Conservation (phyloP, 2,113 vertebrate genomes). For the Falco punctatus region DNA sequence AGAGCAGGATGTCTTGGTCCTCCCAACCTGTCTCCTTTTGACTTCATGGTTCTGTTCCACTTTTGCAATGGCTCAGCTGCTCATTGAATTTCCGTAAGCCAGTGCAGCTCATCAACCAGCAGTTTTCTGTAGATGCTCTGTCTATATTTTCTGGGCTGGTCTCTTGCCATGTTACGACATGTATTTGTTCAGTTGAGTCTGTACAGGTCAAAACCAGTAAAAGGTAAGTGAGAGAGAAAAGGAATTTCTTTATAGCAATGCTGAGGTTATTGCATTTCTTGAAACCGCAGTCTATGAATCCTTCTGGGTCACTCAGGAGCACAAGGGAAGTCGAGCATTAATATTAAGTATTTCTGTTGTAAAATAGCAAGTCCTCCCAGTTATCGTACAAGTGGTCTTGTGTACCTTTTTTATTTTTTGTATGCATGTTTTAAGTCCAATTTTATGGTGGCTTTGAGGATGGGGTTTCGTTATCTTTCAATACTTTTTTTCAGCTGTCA, state of each 20-base stretch:
- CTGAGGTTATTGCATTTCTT: neutral
- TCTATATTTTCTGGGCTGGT: neutral
- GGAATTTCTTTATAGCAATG: neutral
- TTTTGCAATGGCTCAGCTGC: neutral
- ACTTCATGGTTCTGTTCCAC: neutral
- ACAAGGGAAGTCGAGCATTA: neutral
- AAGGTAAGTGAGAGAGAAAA: neutral
- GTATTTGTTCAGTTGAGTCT: neutral
- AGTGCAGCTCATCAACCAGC: neutral
- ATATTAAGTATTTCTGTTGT: neutral
- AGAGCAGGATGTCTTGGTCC: neutral
- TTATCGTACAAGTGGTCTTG: accelerated
- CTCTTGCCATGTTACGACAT: neutral
- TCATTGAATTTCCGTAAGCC: neutral
- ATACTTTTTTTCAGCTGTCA: neutral
- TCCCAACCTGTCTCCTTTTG: neutral
- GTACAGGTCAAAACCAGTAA: neutral
- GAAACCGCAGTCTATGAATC: neutral
- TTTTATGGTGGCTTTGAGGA: neutral
- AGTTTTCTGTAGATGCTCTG: neutral
- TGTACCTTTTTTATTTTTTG: neutral
- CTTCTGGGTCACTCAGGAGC: neutral
- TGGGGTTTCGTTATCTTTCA: neutral
- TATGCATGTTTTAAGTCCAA: neutral
- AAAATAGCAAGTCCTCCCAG: neutral